phyloP scores from a whole-genome alignment of 2,888 invertebrate species.

The Drosophila anomelani region DNA sequence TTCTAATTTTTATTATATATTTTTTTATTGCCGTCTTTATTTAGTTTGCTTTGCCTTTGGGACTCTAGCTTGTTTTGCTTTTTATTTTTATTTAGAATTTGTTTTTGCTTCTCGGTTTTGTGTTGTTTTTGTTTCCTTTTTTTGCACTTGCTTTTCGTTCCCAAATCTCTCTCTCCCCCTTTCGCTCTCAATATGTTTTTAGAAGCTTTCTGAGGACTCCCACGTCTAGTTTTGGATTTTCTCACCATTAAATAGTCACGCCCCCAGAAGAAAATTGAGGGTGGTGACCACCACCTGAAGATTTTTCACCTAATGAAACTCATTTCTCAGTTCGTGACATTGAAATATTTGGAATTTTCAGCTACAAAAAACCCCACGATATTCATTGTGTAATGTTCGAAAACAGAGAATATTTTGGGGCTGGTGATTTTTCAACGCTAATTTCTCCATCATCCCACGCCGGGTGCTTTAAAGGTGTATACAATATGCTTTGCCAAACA shows the following conservation, averaged over 20 bases:
- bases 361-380: not conserved
- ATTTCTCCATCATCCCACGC: constrained; percentile 56
- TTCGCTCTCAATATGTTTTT: constrained; percentile 6
- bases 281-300: constrained; percentile 36
- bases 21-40: constrained; percentile 34
- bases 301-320: constrained; percentile 58
- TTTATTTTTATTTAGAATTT: constrained; percentile 50
- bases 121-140: constrained; percentile 11
- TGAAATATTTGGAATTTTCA: constrained; percentile 47
- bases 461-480: constrained; percentile 13
- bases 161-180: not conserved
- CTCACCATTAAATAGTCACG: constrained; percentile 29
- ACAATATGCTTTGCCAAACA: constrained; percentile 13
- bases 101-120: constrained; percentile 24
- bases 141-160: constrained; percentile 17
- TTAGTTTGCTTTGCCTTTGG: constrained; percentile 37
- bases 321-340: constrained; percentile 55
- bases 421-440: constrained; percentile 39
- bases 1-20: constrained; percentile 38
- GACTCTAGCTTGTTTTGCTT: constrained; percentile 28
- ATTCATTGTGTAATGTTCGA: constrained; percentile 53
- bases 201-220: constrained; percentile 24
- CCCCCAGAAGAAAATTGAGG: constrained; percentile 13
- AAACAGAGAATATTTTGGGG: constrained; percentile 20
- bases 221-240: constrained; percentile 35